phyloP scores from a whole-genome alignment of 2,888 invertebrate species.

The Mermis nigrescens region DNA sequence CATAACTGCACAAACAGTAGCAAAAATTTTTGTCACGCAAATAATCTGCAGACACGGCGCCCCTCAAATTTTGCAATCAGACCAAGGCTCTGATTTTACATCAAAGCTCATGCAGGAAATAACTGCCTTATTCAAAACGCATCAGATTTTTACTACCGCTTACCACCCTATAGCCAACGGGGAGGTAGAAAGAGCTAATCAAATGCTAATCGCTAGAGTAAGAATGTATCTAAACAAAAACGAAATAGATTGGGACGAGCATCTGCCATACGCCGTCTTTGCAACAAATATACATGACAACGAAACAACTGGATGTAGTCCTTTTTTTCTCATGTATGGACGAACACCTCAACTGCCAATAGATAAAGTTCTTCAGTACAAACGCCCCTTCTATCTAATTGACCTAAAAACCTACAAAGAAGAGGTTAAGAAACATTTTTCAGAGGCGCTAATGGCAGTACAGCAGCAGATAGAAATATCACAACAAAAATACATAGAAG shows the following conservation, averaged over 20 bases:
- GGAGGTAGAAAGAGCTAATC: not conserved
- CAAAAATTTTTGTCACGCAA: not conserved
- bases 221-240: not conserved
- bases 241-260: not conserved
- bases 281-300: too few species aligned
- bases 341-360: too few species aligned
- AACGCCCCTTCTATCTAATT: too few species aligned
- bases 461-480: too few species aligned
- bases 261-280: not conserved
- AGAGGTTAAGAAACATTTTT: too few species aligned
- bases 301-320: too few species aligned
- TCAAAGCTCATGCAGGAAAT: not conserved
- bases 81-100: not conserved
- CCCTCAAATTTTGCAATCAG: not conserved
- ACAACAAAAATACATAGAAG: too few species aligned
- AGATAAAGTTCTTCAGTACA: too few species aligned
- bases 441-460: too few species aligned
- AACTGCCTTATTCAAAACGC: not conserved
- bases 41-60: not conserved
- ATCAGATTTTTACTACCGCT: not conserved
- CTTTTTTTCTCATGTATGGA: too few species aligned
- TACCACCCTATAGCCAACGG: not conserved
- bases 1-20: not conserved
- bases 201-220: not conserved
- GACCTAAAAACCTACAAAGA: too few species aligned